Percentiles rank a stretch among this genome's conserved stretches.
Evolutionary conservation across 2,113 vertebrate species (phyloP).

Genomic region (Balaeniceps rex): DNA sequence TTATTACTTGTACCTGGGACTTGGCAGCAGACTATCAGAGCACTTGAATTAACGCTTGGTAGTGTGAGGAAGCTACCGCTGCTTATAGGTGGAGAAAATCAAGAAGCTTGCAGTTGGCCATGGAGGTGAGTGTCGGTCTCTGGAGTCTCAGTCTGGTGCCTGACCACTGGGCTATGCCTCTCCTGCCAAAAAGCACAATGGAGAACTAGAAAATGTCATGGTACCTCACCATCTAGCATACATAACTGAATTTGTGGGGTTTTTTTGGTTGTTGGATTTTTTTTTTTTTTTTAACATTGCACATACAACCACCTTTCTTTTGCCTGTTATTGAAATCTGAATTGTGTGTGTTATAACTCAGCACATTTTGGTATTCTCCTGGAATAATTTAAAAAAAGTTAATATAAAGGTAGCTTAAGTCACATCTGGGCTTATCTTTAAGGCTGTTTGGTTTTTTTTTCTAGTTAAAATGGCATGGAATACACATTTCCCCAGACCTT

Average conservation of each 20-base stretch:
- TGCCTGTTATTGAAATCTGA: background rate
- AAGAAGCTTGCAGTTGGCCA: background rate
- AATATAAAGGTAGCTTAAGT: background rate
- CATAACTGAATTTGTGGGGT: background rate
- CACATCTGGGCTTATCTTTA: background rate
- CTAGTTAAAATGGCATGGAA: background rate
- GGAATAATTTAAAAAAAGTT: background rate
- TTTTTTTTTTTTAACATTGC: background rate
- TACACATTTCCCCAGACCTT: background rate
- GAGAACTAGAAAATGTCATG: background rate
- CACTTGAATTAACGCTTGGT: background rate
- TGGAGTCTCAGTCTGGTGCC: background rate
- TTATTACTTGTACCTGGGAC: background rate
- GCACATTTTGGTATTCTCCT: background rate
- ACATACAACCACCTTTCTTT: background rate
- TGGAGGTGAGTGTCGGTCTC: background rate
- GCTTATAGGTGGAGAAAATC: background rate
- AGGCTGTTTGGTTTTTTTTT: background rate
- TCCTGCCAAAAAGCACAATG: background rate
- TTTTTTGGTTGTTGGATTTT: background rate
- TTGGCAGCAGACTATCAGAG: background rate
- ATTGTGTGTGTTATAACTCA: background rate
- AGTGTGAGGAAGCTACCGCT: fast-evolving
- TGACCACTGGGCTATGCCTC: background rate
- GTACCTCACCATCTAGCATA: background rate